Base-by-base conservation (phyloP, 64 coral and sea anemone species). In the Hydrozoanthus tunicans region DNA sequence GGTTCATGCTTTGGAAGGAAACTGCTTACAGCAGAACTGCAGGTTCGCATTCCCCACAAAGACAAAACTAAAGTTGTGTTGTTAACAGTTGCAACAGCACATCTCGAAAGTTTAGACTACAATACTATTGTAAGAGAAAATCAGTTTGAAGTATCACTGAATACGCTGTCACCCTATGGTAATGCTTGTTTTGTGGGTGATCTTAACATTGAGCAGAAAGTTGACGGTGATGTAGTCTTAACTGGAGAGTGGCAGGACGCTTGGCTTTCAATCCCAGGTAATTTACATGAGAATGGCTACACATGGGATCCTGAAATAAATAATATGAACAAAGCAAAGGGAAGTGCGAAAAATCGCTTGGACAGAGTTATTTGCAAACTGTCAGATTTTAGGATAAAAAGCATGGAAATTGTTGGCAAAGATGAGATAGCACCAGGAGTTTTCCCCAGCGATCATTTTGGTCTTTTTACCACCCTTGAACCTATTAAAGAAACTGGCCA, bases 361-460 rank as follows among this genome's bases (percentile, higher is more conserved):
- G 94, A 96, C 85, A 80, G 94, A 85, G 91, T 96, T 2, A 84
- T 93, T 69, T 96, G 94, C 91, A 96, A 93, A 68, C 74, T 96
- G 32, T 59, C 55, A 20, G 86, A 93, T 59, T 96, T 96, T 23
- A 57, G 59, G 71, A 73, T 96, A 14, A 53, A 79, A 11, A 79
- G 70, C 62, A 91, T 96, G 73, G 74, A 58, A 43, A 53, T 96
- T 75, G 73, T 96, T 7, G 94, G 88, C 5, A 62, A 57, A 24
- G 54, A 75, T 15, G 25, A 58, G n/a, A 32, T 86, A 15, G 56
- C 89, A 3, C 15, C 86, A 61, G 77, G 77, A 56, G 20, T 91
- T 20, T 63, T 81, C 27, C 83, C 91, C 7, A 96, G 94, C 90
- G 94, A 96, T 64, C 94, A 96, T 27, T 96, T 90, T 93, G 94